Evolutionary conservation across 2,797 vertebrate species (phyloP).

Genomic region (Synanceia verrucosa): DNA sequence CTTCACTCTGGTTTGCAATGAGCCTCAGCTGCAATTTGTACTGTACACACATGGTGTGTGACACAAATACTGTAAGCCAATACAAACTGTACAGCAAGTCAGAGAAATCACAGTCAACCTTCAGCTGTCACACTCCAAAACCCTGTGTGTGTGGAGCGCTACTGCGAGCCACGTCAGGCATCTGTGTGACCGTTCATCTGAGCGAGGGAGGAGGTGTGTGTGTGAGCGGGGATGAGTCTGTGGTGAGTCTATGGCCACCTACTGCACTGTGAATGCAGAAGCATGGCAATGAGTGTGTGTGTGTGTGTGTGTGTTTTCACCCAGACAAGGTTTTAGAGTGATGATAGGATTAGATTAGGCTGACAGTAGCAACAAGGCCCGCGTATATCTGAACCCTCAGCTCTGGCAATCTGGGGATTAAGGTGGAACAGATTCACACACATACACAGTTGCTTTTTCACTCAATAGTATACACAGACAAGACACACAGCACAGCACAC

Average conservation of each 20-base stretch:
- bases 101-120: conserved; percentile 43
- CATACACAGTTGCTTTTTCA: not conserved
- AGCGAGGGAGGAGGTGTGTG: not conserved
- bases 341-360: conserved; percentile 74
- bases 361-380: conserved; percentile 65
- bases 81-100: conserved; percentile 30
- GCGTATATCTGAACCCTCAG: conserved; percentile 60
- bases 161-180: conserved; percentile 11
- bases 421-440: conserved; percentile 38
- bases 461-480: conserved; percentile 23
- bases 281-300: conserved; percentile 12
- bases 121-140: conserved; percentile 49
- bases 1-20: not conserved
- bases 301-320: conserved; percentile 47
- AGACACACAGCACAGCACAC: not conserved
- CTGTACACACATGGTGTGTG: not conserved
- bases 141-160: conserved; percentile 28
- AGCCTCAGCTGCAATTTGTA: not conserved
- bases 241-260: not conserved
- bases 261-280: conserved; percentile 5
- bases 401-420: conserved; percentile 69
- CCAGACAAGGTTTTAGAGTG: conserved; percentile 62
- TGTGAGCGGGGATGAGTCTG: not conserved
- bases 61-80: conserved; percentile 25
- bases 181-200: conserved; percentile 24